Percentiles rank a stretch among this genome's conserved stretches.
Conservation (phyloP, 2,113 vertebrate species). For the Corydoras sp. region DNA sequence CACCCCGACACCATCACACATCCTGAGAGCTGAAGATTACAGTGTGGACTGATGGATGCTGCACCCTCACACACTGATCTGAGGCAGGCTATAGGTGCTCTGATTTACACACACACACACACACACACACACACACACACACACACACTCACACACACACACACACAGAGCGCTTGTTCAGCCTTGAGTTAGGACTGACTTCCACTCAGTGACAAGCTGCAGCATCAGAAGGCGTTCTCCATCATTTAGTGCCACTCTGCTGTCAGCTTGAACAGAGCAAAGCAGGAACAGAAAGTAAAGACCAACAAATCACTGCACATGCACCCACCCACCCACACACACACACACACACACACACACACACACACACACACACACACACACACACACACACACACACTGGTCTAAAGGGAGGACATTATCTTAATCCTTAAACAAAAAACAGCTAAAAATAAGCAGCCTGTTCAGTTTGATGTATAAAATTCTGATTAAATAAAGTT, state of each 20-base stretch:
- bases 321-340: no score
- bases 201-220: conserved; percentile 21
- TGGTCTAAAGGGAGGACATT: no score
- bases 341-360: no score
- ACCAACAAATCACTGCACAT: background rate
- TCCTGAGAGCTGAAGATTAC: conserved; percentile 26
- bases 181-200: conserved; percentile 27
- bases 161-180: background rate
- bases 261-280: conserved; percentile 11
- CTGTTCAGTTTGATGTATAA: no score
- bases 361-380: no score
- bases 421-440: no score
- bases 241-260: conserved; percentile 4
- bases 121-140: no score
- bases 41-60: conserved; percentile 34
- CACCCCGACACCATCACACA: conserved; percentile 20
- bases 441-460: no score
- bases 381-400: no score
- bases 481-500: no score
- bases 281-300: background rate
- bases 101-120: conserved; percentile 39
- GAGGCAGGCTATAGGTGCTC: conserved; percentile 18
- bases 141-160: conserved; percentile 7
- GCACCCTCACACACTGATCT: conserved; percentile 16
- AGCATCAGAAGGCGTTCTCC: conserved; percentile 3